These are phyloP conservation scores for Polypterus bichir DNA, from an alignment of 2,113 vertebrate genomes.

Conservation along the genomic window DNA sequence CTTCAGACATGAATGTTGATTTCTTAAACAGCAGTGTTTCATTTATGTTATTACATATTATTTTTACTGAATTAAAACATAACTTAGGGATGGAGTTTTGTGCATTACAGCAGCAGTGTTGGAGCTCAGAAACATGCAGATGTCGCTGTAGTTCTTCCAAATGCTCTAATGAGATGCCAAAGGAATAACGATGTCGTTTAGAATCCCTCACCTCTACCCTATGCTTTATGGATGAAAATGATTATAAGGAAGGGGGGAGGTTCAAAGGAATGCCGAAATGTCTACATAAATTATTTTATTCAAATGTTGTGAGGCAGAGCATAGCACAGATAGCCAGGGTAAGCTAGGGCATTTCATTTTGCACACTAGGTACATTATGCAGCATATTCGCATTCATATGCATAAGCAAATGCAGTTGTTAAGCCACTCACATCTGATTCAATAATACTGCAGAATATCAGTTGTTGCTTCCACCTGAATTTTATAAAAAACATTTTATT, in stretches of 20 bases:
- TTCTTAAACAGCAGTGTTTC: too few relatives aligned
- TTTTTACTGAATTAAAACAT: too few relatives aligned
- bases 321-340: constrained; percentile 33
- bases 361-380: constrained; percentile 61
- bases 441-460: too few relatives aligned
- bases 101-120: constrained; percentile 45
- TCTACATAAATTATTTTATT: constrained; percentile 64
- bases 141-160: constrained; percentile 99
- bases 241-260: constrained; percentile 14
- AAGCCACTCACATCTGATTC: constrained; percentile 29
- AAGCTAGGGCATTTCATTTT: constrained; percentile 29
- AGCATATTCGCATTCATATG: constrained; percentile 69
- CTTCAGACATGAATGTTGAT: too few relatives aligned
- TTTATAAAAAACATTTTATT: too few relatives aligned
- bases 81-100: constrained; percentile 32
- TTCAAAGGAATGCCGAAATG: constrained; percentile 61
- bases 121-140: constrained; percentile 86
- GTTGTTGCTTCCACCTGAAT: too few relatives aligned
- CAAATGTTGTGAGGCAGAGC: constrained; percentile 50
- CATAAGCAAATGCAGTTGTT: constrained; percentile 48
- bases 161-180: constrained; percentile 65
- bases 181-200: constrained; percentile 61
- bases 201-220: constrained; percentile 40
- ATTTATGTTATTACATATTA: too few relatives aligned
- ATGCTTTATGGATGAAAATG: constrained; percentile 27